Base-by-base conservation (phyloP, 2,888 invertebrate genomes). In the Spatulosminthurus flaviceps region DNA sequence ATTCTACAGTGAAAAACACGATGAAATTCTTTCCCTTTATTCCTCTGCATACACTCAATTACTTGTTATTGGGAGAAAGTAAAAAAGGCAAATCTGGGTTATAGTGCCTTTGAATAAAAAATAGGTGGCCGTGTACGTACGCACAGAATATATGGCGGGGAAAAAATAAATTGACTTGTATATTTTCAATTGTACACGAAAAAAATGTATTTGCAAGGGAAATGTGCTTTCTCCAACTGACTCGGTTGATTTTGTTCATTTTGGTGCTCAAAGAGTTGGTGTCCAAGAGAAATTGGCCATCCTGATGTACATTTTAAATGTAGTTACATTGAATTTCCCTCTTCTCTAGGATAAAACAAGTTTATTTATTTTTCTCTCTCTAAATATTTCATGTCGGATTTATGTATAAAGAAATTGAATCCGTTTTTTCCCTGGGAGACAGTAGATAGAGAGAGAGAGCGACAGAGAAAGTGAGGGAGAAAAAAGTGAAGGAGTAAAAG, bases 351-450 rank as follows among this genome's bases (percentile, higher is more conserved):
- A 51, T 19, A 51, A 5, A 51, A 51, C n/a, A 16, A 51, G 51
- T 51, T 51, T 51, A 51, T 51, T 51, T n/a, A n/a, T n/a, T n/a
- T n/a, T 51, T 51, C 16, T 2, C 51, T 11, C 51, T 19, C 51
- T 11, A 34, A 51, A 51, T 51, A 2, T n/a, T 51, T 51, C 51
- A 4, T 16, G 51, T 51, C 16, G 19, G 16, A n/a, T 51, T 34
- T 34, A 34, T 9, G 34, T 34, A 19, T 13, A 51, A 19, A 51
- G 51, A 41, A 71, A 71, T n/a, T 69, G 69, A 51, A 51, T n/a
- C n/a, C 1, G 51, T 51, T 51, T 11, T 19, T 51, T 34, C n/a
- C n/a, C 9, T 34, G 34, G 34, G 34, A 7, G 34, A 9, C 4
- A 34, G 9, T 4, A 60, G 60, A 60, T 21, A 16, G 60, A 21